phyloP scores from a whole-genome alignment of 2,888 invertebrate species.

The Amphipyra tragopoginis region DNA sequence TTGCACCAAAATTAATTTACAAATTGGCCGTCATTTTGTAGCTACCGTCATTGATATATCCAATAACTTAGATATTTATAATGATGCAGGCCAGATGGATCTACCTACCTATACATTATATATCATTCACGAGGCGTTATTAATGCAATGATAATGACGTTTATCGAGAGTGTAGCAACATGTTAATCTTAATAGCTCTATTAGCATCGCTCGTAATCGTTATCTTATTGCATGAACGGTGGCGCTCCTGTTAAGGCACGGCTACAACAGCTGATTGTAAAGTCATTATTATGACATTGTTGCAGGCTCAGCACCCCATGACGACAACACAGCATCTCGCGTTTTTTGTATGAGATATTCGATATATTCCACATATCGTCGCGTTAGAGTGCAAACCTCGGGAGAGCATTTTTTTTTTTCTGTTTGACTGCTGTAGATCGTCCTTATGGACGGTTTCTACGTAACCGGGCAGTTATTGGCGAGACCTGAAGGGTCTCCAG shows the following conservation, averaged over 20 bases:
- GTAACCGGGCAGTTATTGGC: too few relatives aligned
- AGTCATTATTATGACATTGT: conserved; percentile 2
- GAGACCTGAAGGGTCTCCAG: too few relatives aligned
- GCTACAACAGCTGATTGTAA: conserved; percentile 29
- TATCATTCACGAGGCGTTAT: conserved; percentile 41
- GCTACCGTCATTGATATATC: conserved; percentile 9
- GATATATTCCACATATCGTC: too few relatives aligned
- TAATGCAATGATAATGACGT: conserved; percentile 50
- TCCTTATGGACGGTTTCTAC: too few relatives aligned
- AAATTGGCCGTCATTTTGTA: conserved; percentile 14
- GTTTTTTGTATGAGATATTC: too few relatives aligned
- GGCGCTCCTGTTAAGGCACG: conserved; percentile 45
- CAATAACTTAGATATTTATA: conserved; percentile 20
- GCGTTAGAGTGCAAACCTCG: too few relatives aligned
- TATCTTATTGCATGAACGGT: conserved; percentile 44
- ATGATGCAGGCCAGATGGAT: conserved; percentile 17
- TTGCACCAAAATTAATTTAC: conserved; percentile 33
- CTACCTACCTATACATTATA: conserved; percentile 18
- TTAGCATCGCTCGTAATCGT: conserved; percentile 55
- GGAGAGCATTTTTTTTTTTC: too few relatives aligned
- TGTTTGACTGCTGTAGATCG: too few relatives aligned
- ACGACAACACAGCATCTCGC: too few relatives aligned
- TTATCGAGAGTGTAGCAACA: conserved; percentile 54
- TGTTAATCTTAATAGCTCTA: conserved; percentile 64
- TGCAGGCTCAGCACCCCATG: not conserved